Percentiles rank a stretch among this genome's conserved stretches.
Evolutionary conservation across 2,113 vertebrate genomes (phyloP).

Genomic region (Vombatus ursinus): DNA sequence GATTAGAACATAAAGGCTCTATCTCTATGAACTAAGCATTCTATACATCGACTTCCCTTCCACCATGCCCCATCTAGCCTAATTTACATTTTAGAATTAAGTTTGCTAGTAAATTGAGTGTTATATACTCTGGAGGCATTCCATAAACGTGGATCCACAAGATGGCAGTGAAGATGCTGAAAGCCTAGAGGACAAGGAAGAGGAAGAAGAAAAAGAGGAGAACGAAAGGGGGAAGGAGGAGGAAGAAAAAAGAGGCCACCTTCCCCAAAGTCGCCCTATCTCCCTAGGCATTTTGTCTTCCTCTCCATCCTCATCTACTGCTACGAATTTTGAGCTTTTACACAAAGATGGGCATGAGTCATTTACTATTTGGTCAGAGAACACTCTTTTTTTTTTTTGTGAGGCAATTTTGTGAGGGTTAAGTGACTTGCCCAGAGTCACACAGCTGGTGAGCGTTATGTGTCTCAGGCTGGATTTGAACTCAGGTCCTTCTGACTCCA

Average conservation of each 20-base stretch:
- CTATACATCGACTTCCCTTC: neutral
- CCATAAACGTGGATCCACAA: neutral
- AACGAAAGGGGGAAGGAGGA: neutral
- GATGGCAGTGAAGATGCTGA: neutral
- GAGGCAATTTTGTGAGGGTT: too few relatives aligned
- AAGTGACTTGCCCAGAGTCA: too few relatives aligned
- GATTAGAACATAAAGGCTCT: neutral
- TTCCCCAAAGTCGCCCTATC: neutral
- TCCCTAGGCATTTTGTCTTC: conserved; percentile 6
- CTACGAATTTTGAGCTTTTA: conserved; percentile 20
- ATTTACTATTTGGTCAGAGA: conserved; percentile 8
- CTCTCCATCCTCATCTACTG: neutral
- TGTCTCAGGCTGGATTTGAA: too few relatives aligned
- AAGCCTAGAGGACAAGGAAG: neutral
- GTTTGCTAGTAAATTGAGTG: neutral
- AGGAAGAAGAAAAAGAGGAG: too few relatives aligned
- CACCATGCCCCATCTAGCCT: neutral
- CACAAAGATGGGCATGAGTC: conserved; percentile 3
- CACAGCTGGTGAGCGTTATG: too few relatives aligned
- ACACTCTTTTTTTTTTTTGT: too few relatives aligned
- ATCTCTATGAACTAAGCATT: neutral
- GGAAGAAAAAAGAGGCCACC: too few relatives aligned
- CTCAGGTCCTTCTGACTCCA: too few relatives aligned
- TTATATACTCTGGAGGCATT: neutral
- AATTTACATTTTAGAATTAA: neutral